Percentiles rank a stretch among this genome's conserved stretches.
Conservation (phyloP, 2,888 invertebrate species). For the Drepanosiphum platanoidis region DNA sequence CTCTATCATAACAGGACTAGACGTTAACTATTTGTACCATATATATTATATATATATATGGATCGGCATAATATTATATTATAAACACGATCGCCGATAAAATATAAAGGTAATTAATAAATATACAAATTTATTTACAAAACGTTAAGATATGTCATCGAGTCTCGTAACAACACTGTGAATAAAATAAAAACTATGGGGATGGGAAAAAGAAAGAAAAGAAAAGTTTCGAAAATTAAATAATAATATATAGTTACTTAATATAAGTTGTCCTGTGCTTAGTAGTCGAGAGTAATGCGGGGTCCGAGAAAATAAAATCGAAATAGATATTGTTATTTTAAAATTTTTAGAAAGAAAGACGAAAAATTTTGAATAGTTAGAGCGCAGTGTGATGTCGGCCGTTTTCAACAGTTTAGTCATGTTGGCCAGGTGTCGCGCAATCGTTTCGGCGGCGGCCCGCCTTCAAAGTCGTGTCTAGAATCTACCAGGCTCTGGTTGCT, state of each 20-base stretch:
- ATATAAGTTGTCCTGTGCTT: slow-evolving; percentile 44
- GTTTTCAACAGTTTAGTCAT: slow-evolving; percentile 71
- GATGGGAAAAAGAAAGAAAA: neutral
- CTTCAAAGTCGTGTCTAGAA: slow-evolving; percentile 74
- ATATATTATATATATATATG: too few relatives aligned
- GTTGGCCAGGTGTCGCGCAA: slow-evolving; percentile 91
- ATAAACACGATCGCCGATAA: slow-evolving; percentile 28
- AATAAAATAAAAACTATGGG: neutral
- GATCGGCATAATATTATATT: too few relatives aligned
- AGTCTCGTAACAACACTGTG: slow-evolving; percentile 27
- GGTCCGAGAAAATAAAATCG: neutral
- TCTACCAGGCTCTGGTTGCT: slow-evolving; percentile 66
- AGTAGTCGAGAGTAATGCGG: slow-evolving; percentile 42
- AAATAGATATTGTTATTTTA: slow-evolving; percentile 15
- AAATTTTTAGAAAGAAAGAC: slow-evolving; percentile 15
- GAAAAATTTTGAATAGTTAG: slow-evolving; percentile 8
- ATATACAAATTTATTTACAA: slow-evolving; percentile 54
- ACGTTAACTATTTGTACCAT: slow-evolving; percentile 42
- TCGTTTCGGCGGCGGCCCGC: slow-evolving; percentile 79
- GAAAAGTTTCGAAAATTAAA: neutral
- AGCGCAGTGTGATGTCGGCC: slow-evolving; percentile 43
- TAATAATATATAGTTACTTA: slow-evolving; percentile 15
- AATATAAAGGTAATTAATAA: slow-evolving; percentile 32
- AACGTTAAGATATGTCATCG: slow-evolving; percentile 34
- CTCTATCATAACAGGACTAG: slow-evolving; percentile 52